Percentiles rank a stretch among this genome's conserved stretches.
Evolutionary conservation across 2,888 invertebrate genomes (phyloP).

Genomic region (Tenthredo notha): DNA sequence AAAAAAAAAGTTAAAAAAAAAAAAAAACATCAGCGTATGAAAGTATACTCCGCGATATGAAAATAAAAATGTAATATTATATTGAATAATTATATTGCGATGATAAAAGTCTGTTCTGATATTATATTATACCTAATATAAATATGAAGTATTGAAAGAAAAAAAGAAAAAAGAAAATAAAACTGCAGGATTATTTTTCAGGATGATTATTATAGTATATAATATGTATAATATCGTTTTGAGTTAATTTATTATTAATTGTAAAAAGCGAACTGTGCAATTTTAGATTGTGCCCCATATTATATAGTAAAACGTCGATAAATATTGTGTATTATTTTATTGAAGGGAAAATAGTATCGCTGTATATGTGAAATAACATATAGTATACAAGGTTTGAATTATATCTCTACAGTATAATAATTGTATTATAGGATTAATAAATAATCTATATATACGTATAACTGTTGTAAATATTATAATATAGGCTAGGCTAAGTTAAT

Average conservation of each 20-base stretch:
- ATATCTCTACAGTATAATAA: not conserved
- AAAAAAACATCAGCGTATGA: too few relatives aligned
- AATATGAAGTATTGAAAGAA: too few relatives aligned
- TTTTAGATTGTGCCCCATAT: not conserved
- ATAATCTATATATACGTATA: not conserved
- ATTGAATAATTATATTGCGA: not conserved
- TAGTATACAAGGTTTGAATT: not conserved
- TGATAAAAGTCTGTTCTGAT: not conserved
- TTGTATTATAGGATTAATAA: not conserved
- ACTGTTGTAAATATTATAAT: not conserved
- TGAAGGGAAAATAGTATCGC: not conserved
- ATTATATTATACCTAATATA: not conserved
- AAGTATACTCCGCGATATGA: constrained; percentile 6
- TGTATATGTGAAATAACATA: not conserved
- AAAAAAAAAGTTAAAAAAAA: not conserved
- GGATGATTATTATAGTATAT: not conserved
- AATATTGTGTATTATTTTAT: not conserved
- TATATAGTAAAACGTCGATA: not conserved
- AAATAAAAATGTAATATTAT: not conserved
- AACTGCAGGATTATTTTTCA: not conserved
- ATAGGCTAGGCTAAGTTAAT: not conserved
- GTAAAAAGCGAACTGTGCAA: constrained; percentile 13
- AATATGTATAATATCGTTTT: not conserved
- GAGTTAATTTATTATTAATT: constrained; percentile 21
- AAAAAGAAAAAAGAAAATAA: too few relatives aligned